Evolutionary conservation across 2,113 vertebrate genomes (phyloP).

Genomic region (Phrynosoma blainvillii): DNA sequence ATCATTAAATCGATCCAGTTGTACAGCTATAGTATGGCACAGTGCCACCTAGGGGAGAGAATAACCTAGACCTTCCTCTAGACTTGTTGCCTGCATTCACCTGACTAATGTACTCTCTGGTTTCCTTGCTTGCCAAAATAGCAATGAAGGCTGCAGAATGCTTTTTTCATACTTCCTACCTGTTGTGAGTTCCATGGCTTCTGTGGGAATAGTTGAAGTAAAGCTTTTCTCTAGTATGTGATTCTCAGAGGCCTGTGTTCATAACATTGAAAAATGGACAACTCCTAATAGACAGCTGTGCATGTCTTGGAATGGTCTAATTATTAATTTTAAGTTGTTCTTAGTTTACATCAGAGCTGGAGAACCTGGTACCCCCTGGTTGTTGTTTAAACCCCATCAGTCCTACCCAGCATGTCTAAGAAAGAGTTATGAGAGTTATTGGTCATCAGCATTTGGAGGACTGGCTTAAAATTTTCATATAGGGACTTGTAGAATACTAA

Average conservation of each 20-base stretch:
- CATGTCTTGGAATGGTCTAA: neutral
- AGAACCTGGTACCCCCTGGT: no score
- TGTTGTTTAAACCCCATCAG: no score
- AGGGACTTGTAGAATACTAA: no score
- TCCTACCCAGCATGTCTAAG: no score
- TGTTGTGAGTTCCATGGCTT: neutral
- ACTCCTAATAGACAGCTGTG: neutral
- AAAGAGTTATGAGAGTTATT: no score
- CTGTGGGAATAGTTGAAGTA: neutral
- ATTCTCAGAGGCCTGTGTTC: neutral
- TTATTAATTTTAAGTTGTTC: neutral
- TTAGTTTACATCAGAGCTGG: no score
- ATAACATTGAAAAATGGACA: neutral
- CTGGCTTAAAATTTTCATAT: no score
- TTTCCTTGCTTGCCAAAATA: neutral
- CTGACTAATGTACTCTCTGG: neutral
- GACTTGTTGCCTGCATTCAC: neutral
- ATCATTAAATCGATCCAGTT: neutral
- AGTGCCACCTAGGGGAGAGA: neutral
- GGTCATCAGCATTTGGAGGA: no score
- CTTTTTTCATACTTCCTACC: neutral
- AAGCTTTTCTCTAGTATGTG: neutral
- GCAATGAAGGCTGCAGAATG: neutral
- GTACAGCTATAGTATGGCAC: no score
- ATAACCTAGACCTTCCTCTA: neutral